Conservation (phyloP, 2,888 invertebrate genomes). For the Calliphora vomitoria region DNA sequence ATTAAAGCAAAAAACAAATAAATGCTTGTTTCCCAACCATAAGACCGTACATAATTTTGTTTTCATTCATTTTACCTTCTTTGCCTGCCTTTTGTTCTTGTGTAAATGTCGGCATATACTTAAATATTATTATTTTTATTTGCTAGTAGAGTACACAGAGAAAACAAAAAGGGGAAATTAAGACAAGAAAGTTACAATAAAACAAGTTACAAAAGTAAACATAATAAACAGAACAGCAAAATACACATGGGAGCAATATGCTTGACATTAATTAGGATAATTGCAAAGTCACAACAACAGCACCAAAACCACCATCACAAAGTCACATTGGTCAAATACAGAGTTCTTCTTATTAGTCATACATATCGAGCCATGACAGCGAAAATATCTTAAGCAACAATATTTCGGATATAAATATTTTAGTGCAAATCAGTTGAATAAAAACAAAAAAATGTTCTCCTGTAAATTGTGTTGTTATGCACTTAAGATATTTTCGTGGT, state of each 20-base stretch:
- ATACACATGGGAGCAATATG: slow-evolving; percentile 61
- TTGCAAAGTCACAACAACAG: slow-evolving; percentile 54
- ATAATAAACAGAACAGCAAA: neutral
- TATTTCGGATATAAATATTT: too few species aligned
- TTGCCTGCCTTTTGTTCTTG: neutral
- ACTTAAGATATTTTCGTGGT: too few species aligned
- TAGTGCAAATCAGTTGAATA: too few species aligned
- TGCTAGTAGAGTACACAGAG: neutral
- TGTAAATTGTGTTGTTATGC: too few species aligned
- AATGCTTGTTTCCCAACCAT: neutral
- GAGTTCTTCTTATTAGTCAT: neutral
- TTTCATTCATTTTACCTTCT: neutral
- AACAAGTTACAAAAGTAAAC: neutral
- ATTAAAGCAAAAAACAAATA: slow-evolving; percentile 20
- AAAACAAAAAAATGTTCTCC: too few species aligned
- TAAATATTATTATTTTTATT: neutral
- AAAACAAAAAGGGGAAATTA: neutral
- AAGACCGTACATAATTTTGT: slow-evolving; percentile 26
- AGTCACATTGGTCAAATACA: slow-evolving; percentile 19
- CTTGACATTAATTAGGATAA: slow-evolving; percentile 70
- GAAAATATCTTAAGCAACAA: too few species aligned
- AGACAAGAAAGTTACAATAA: neutral
- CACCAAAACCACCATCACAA: neutral
- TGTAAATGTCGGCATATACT: neutral
- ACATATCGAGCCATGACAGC: too few species aligned